A percentile compares a stretch with the other conserved stretches of the same genome.
Evolutionary conservation across 2,797 vertebrate genomes (phyloP).

Genomic region (Oryzias sinensis): DNA sequence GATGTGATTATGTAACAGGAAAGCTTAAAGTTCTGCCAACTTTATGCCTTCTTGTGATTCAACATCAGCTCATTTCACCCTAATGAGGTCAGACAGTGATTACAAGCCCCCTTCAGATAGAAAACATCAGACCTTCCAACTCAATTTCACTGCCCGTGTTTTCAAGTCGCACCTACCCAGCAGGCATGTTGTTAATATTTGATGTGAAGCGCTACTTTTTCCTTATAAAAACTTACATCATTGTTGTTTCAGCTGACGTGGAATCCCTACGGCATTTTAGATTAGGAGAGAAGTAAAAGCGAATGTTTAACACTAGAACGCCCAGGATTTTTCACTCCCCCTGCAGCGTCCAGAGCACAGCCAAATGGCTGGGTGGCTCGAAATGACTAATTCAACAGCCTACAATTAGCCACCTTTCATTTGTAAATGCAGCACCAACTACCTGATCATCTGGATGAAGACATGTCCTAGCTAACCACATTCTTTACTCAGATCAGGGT

Average conservation of each 20-base stretch:
- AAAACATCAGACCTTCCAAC: constrained; percentile 38
- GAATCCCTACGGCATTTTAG: constrained; percentile 16
- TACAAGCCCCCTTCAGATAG: constrained; percentile 41
- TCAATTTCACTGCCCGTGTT: constrained; percentile 40
- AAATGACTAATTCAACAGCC: no score
- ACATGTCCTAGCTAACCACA: no score
- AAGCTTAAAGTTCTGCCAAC: constrained; percentile 21
- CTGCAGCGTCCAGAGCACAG: no score
- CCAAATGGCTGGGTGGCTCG: no score
- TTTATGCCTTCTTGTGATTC: constrained; percentile 30
- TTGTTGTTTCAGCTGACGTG: constrained; percentile 31
- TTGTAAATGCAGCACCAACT: no score
- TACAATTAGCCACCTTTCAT: no score
- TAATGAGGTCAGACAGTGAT: constrained; percentile 56
- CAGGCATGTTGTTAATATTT: constrained; percentile 48
- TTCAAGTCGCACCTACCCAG: constrained; percentile 32
- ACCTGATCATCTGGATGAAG: no score
- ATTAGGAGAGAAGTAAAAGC: constrained; percentile 13
- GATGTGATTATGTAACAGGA: constrained; percentile 18
- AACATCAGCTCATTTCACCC: constrained; percentile 37
- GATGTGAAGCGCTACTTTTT: constrained; percentile 31
- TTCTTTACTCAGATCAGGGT: no score
- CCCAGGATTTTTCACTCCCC: no score
- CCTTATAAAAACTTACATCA: constrained; percentile 28
- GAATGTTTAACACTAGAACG: no score